phyloP scores from a whole-genome alignment of 2,797 vertebrate genomes.

The Coilia nasus region DNA sequence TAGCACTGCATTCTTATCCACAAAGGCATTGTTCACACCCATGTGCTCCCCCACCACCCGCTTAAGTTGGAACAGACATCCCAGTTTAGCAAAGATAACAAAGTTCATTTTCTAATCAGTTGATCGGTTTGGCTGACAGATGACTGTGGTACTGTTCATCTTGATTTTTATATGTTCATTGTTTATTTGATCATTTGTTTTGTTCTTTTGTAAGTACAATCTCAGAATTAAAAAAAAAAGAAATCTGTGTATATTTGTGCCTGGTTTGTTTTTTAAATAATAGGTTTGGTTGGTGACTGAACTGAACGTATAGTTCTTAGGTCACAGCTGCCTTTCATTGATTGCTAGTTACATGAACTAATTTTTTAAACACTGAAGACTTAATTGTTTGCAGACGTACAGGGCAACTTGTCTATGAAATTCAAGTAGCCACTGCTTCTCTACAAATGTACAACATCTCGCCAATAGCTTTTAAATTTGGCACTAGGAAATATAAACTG shows the following conservation, averaged over 20 bases:
- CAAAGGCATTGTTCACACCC: not conserved
- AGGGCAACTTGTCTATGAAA: no score
- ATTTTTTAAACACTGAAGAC: no score
- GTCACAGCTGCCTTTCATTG: no score
- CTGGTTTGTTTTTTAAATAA: slow-evolving; percentile 55
- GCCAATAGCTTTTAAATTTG: no score
- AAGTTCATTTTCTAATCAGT: not conserved
- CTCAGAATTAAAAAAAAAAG: slow-evolving; percentile 33
- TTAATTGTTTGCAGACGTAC: no score
- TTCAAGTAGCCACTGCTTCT: no score
- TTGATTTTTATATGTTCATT: slow-evolving; percentile 52
- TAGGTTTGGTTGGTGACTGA: not conserved
- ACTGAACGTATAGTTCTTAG: not conserved
- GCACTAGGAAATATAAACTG: no score
- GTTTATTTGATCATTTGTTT: slow-evolving; percentile 46
- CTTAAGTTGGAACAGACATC: not conserved
- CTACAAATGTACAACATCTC: no score
- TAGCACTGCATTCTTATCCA: not conserved
- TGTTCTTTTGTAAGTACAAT: slow-evolving; percentile 65
- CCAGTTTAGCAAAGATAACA: not conserved
- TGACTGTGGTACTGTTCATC: slow-evolving; percentile 45
- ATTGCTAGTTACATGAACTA: no score
- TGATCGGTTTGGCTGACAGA: slow-evolving; percentile 14
- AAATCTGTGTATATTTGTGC: slow-evolving; percentile 21
- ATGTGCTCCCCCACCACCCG: not conserved